These are phyloP conservation scores for Rhodeus uyekii DNA, from an alignment of 2,797 vertebrate genomes.

Conservation along the genomic window DNA sequence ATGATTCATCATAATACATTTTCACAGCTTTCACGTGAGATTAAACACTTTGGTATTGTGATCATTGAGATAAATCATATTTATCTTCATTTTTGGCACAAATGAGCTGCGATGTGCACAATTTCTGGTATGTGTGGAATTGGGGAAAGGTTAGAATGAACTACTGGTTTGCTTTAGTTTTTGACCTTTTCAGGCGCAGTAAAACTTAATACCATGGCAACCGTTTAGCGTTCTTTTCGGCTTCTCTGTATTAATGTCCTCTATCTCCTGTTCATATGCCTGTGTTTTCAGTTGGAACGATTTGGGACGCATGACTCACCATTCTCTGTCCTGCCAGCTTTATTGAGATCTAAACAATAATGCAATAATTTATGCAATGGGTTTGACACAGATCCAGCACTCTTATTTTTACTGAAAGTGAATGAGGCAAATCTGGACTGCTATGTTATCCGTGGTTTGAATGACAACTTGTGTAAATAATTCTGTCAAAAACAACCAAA, in stretches of 20 bases:
- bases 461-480: neutral
- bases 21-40: neutral
- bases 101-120: neutral
- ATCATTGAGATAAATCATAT: neutral
- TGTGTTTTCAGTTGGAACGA: slow-evolving; percentile 2
- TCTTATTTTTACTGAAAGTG: neutral
- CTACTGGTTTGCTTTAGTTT: slow-evolving; percentile 63
- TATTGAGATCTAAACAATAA: slow-evolving; percentile 37
- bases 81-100: neutral
- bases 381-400: neutral
- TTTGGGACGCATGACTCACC: slow-evolving; percentile 24
- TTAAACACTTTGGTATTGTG: neutral
- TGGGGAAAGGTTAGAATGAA: slow-evolving; percentile 64
- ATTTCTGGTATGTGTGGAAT: slow-evolving; percentile 30
- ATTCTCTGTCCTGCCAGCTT: slow-evolving; percentile 26
- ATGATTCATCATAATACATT: neutral
- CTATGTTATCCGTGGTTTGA: neutral
- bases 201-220: slow-evolving; percentile 71
- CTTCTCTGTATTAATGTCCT: slow-evolving; percentile 60
- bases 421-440: neutral
- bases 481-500: neutral
- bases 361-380: slow-evolving; percentile 16
- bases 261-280: neutral
- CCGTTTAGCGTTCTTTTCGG: slow-evolving; percentile 56
- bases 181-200: slow-evolving; percentile 62